These are phyloP conservation scores for Coelogynopora nodosa DNA, from an alignment of 2,888 invertebrate species.

Conservation along the genomic window DNA sequence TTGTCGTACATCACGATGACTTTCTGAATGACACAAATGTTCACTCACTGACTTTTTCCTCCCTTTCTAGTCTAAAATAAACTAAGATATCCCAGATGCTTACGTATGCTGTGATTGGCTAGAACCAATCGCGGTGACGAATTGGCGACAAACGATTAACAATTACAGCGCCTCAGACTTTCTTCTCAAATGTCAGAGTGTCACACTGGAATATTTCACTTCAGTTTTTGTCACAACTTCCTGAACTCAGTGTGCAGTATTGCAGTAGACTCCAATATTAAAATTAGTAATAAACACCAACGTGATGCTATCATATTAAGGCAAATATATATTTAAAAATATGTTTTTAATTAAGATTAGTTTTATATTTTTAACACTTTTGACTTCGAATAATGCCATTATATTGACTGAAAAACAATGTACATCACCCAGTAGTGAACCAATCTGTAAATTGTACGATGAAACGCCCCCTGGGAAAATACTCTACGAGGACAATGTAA, in stretches of 20 bases:
- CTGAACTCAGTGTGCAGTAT: too few relatives aligned
- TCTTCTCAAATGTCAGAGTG: not conserved
- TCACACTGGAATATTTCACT: not conserved
- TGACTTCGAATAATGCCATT: not conserved
- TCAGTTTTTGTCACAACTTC: not conserved
- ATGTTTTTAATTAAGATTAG: not conserved
- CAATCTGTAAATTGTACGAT: not conserved
- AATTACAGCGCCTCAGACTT: too few relatives aligned
- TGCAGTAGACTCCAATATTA: not conserved
- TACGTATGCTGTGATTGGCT: not conserved
- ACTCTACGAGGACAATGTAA: not conserved
- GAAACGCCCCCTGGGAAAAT: not conserved
- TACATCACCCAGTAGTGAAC: not conserved
- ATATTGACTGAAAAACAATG: not conserved
- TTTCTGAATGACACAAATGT: not conserved
- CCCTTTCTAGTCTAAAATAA: too few relatives aligned
- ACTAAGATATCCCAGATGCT: too few relatives aligned
- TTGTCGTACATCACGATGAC: not conserved
- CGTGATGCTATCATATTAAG: too few relatives aligned
- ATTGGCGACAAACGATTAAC: not conserved
- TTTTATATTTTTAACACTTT: not conserved
- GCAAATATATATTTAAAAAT: too few relatives aligned
- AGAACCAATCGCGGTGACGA: not conserved
- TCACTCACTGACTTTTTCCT: not conserved
- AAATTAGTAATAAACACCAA: not conserved